Conservation (phyloP, 1,140 invertebrate species). For the Brachionus calyciflorus region DNA sequence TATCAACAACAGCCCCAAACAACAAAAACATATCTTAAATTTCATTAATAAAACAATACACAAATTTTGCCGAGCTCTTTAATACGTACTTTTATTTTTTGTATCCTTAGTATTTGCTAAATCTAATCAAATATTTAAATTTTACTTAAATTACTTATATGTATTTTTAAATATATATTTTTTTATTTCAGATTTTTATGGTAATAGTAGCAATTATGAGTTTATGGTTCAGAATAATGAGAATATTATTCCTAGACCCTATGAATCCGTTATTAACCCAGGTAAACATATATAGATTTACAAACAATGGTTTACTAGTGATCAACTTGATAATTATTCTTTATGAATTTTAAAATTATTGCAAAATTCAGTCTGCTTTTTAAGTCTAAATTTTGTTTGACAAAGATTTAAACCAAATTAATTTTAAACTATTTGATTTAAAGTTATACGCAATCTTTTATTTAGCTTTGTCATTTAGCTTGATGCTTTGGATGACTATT, state of each 20-base stretch:
- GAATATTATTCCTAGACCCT: neutral
- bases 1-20: neutral
- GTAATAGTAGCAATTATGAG: constrained; percentile 25
- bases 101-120: neutral
- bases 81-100: constrained; percentile 1
- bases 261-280: neutral
- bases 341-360: no score
- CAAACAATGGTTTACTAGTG: no score
- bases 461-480: no score
- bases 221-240: neutral
- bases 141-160: constrained; percentile 7
- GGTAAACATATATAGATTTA: neutral
- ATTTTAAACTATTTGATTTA: no score
- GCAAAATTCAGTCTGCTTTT: no score
- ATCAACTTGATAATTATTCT: no score
- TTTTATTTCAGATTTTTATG: constrained; percentile 37
- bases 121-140: constrained; percentile 28
- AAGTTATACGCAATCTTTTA: no score
- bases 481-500: no score
- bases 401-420: no score
- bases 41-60: constrained; percentile 30
- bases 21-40: constrained; percentile 29
- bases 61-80: constrained; percentile 5
- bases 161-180: no score
- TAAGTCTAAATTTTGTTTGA: no score